Conservation (phyloP, 2,797 vertebrate genomes). For the Caiman crocodilus region DNA sequence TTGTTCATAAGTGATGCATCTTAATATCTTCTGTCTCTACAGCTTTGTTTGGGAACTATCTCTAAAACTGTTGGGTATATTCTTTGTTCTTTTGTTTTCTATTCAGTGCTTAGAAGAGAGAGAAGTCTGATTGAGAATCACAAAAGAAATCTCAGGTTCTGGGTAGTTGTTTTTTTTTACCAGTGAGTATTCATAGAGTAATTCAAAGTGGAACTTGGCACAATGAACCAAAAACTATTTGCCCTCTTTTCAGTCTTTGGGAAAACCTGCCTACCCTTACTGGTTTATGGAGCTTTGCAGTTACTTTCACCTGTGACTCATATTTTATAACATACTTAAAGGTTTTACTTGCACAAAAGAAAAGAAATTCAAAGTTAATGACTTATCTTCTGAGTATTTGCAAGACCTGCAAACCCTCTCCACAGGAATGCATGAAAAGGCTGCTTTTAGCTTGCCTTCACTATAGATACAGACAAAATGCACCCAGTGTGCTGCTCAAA, state of each 20-base stretch:
- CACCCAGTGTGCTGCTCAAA: constrained; percentile 24
- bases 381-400: neutral
- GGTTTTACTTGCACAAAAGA: neutral
- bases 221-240: neutral
- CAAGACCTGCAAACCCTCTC: neutral
- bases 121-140: neutral
- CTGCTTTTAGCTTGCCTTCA: neutral
- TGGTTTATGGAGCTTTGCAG: neutral
- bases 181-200: neutral
- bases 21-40: neutral
- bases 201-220: neutral
- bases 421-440: neutral
- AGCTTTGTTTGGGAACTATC: neutral
- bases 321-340: neutral
- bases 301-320: neutral
- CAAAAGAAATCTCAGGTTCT: neutral
- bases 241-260: neutral
- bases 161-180: neutral
- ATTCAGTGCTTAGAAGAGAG: neutral
- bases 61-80: neutral
- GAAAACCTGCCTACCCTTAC: neutral
- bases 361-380: neutral
- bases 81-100: neutral
- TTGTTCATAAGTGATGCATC: neutral
- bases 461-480: neutral